Conservation (phyloP, 2,888 invertebrate genomes). For the Eupithecia abbreviata region DNA sequence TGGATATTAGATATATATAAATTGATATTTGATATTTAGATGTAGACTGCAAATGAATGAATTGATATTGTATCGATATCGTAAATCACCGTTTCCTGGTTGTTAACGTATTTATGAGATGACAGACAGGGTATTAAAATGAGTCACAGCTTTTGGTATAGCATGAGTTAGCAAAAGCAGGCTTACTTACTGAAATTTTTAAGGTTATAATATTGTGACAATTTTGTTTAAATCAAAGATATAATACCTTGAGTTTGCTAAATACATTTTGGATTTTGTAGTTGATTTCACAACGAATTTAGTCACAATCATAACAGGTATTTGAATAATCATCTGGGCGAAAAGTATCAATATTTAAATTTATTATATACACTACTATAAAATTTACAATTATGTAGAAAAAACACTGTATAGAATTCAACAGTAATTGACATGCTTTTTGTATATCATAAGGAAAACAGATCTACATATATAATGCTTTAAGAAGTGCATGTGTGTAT, state of each 20-base stretch:
- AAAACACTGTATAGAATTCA: neutral
- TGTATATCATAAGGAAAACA: slow-evolving; percentile 2
- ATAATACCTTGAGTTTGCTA: neutral
- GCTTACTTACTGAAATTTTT: neutral
- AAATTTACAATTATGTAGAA: too few species aligned
- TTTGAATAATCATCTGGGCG: neutral
- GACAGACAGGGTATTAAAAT: neutral
- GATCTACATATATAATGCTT: slow-evolving; percentile 14
- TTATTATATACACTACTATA: too few species aligned
- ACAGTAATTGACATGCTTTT: slow-evolving; percentile 1
- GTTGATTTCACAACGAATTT: neutral
- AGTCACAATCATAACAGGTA: neutral
- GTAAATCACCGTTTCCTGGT: neutral
- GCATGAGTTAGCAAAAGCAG: slow-evolving; percentile 2
- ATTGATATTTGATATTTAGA: slow-evolving; percentile 7
- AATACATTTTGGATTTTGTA: slow-evolving; percentile 7
- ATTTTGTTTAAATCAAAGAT: neutral
- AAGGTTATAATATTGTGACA: neutral
- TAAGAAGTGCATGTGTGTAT: slow-evolving; percentile 60
- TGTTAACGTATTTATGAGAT: neutral
- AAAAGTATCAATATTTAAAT: neutral
- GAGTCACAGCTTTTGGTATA: slow-evolving; percentile 22
- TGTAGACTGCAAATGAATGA: slow-evolving; percentile 10
- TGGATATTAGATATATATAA: neutral
- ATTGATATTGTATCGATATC: slow-evolving; percentile 10